Base-by-base conservation (phyloP, 2,888 invertebrate species). In the Drosophila pseudotakahashii region DNA sequence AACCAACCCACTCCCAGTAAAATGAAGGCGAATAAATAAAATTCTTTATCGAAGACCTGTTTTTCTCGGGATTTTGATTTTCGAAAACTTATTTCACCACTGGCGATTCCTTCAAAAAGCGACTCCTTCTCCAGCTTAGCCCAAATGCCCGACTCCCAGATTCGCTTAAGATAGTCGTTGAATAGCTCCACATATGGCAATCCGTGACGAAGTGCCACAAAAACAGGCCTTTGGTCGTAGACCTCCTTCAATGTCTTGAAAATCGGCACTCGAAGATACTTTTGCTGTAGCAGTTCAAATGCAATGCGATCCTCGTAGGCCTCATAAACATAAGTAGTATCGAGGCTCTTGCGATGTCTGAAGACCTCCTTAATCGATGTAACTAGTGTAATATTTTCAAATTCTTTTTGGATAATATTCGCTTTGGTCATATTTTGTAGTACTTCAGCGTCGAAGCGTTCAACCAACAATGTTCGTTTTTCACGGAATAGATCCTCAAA, bases 61-160 rank as follows among this genome's bases (percentile, higher is more conserved):
- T 41, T 26, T 19, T 73, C 59, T 0, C 45, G 7, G 0, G 36
- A 23, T 2, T 37, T 45, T 0, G 69, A 52, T 5, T 13, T 57
- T 0, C 78, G 75, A 58, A 79, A 75, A n/a, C 44, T 13, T 1
- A 83, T 71, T 14, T 72, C 52, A 0, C 75, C 71, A 26, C 68
- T 68, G 0, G 64, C 10, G 2, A 78, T 73, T 13, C 77, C 81
- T 2, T 82, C 78, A 11, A 54, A 62, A 26, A 59, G 68, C 4
- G 77, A 26, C 5, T 89, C 79, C 0, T 10, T 14, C 4, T 10
- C 39, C 36, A 82, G 64, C 45, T 87, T 85, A 0, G 6, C 0
- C 0, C 77, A 59, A 3, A 89, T 74, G 2, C 88, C 88, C 7
- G 62, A 61, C 9, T 87, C 89, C n/a, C 69, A 78, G 4, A 79